Base-by-base conservation (phyloP, 2,113 vertebrate species). In the Antennarius striatus region DNA sequence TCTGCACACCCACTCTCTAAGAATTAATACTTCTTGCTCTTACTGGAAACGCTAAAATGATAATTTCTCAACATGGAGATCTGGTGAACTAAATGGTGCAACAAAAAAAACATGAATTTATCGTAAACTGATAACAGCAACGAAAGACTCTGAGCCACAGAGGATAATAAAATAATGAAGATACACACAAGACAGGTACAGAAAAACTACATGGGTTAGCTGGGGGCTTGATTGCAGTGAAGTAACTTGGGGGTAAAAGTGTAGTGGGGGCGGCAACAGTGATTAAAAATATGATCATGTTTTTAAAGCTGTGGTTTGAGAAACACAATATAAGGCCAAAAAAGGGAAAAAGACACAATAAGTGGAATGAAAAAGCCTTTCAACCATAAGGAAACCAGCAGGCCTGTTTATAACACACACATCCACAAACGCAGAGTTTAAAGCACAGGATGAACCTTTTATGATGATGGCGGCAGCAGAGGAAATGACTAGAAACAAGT, bases 331-430 rank as follows among this genome's bases (percentile, higher is more conserved):
- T 30, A 50, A 77, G 56, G 30, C 42, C 59, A 60, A 40, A 36
- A 51, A 62, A 28, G 58, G 68, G 40, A 47, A 68, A 77, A 62
- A 47, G 22, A 3, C 32, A 83, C 77, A 89, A 88, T 85, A 36
- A 61, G 54, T 14, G 59, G 79, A 86, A 82, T 80, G 28, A 79
- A 67, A 77, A 53, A 65, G 47, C 60, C 85, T 85, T 86, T 85
- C 62, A 79, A 83, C 39, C 5, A 39, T 10, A 57, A 57, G 51
- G 71, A 85, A 90, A 83, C 65, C 78, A 69, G 75, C 47, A 63
- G 45, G 71, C 10, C 16, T 69, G 65, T 69, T 80, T 56, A 55
- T 55, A 84, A 80, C 54, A 84, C 52, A 3, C 32, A 83, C 77
- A 89, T 7, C 4, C 32, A 36, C 1, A 69, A 17, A 79, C 54